Conservation (phyloP, 2,888 invertebrate genomes). For the Drosophila emarginata region DNA sequence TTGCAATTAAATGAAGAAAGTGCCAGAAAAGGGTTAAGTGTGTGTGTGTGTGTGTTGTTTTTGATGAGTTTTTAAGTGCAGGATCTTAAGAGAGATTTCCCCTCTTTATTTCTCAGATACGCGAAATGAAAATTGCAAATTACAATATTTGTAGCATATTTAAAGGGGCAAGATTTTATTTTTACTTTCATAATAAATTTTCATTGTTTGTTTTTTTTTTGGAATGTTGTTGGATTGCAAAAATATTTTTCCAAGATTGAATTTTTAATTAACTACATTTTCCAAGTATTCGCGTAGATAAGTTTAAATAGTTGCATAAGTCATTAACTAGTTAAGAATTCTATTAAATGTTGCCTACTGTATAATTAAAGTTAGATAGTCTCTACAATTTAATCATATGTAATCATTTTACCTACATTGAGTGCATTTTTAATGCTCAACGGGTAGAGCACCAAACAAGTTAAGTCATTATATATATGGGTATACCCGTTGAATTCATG, state of each 20-base stretch:
- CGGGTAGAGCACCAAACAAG: slow-evolving; percentile 13
- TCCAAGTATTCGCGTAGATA: background rate
- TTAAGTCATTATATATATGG: slow-evolving; percentile 50
- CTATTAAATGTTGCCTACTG: background rate
- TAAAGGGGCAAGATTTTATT: too few relatives aligned
- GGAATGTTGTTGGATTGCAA: background rate
- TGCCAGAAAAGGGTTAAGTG: background rate
- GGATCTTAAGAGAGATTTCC: too few relatives aligned
- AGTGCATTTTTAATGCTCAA: background rate
- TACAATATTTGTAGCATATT: background rate
- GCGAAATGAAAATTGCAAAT: background rate
- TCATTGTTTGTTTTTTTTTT: too few relatives aligned
- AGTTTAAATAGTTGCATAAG: background rate
- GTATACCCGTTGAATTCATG: slow-evolving; percentile 51
- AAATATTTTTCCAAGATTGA: background rate
- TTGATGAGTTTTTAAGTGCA: background rate
- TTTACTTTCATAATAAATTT: too few relatives aligned
- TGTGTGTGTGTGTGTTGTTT: background rate
- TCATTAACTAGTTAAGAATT: too few relatives aligned
- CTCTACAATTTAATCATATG: background rate
- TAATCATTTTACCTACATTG: background rate
- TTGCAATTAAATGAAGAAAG: background rate
- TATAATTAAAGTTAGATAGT: background rate
- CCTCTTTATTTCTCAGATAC: background rate
- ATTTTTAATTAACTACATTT: background rate